Base-by-base conservation (phyloP, 2,797 vertebrate species). In the Moxostoma hubbsi region DNA sequence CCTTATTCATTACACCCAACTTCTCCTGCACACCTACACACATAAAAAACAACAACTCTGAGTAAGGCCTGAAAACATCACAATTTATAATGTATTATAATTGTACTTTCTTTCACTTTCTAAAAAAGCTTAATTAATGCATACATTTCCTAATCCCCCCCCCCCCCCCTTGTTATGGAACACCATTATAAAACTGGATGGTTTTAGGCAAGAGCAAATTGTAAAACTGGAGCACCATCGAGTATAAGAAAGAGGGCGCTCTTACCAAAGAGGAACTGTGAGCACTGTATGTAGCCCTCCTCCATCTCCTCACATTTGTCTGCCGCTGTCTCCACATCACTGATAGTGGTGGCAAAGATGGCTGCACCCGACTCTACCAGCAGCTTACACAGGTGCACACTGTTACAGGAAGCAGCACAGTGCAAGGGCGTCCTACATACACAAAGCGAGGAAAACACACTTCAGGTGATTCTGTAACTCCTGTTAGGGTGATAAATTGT, bases 241-340 rank as follows among this genome's bases (percentile, higher is more conserved):
- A 50, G 36, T 11, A 46, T 47, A 15, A 71, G 7, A 58, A 8
- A 1, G 6, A 57, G 36, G 10, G 10, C 4, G 12, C 62, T 55
- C 91, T 85, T 90, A 98, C 98, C 97, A 0, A 98, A 97, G 4
- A 99, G 90, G 87, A 99, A 99, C 93, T 99, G 98, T 16, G 98
- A 99, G 82, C 98, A 99, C 90, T 99, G 98, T 79, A 97, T 93
- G 80, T 93, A 99, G 68, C 98, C 97, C 72, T 99, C 98, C 73
- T 99, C 98, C 97, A 97, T 97, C 89, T 99, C 98, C 75, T 99
- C 98, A 13, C 98, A 99, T 82, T 99, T 99, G 90, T 99, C 98
- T 0, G 98, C 98, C 4, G 98, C 98, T 0, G 98, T 99, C 90
- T 99, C 98, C 43, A 97, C 95, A 59, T 99, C 98, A 11, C 98